Conservation (phyloP, 2,797 vertebrate species). For the Sternarchorhynchus goeldii region DNA sequence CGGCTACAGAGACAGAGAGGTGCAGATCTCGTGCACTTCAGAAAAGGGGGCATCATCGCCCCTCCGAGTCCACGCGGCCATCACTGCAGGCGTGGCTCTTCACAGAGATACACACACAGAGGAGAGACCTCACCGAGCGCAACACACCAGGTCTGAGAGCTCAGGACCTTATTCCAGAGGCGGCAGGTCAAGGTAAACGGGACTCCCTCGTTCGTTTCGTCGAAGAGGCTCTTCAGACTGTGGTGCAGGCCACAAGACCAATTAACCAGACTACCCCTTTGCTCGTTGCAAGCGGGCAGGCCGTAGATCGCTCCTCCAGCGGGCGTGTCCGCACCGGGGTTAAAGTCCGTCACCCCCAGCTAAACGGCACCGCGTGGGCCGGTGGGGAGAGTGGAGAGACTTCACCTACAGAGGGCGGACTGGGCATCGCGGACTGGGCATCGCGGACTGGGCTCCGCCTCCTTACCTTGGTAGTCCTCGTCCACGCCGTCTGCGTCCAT, state of each 20-base stretch:
- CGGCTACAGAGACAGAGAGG: background rate
- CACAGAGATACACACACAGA: background rate
- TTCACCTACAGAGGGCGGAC: too few species aligned
- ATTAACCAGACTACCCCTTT: background rate
- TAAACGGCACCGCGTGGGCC: background rate
- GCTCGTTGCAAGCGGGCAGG: conserved; percentile 1
- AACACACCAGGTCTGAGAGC: conserved; percentile 6
- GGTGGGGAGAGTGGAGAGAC: background rate
- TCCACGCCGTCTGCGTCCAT: conserved; percentile 97
- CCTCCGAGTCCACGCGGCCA: background rate
- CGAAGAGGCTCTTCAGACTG: conserved; percentile 14
- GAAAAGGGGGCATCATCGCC: background rate
- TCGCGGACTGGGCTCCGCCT: background rate
- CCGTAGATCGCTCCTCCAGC: background rate
- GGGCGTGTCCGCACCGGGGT: background rate
- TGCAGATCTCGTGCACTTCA: conserved; percentile 21
- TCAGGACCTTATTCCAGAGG: conserved; percentile 22
- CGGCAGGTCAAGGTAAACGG: background rate
- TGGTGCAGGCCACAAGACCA: background rate
- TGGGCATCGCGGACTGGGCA: too few species aligned
- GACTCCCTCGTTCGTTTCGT: background rate
- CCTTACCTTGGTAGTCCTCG: conserved; percentile 96
- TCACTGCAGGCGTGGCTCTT: background rate
- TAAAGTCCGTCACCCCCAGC: conserved; percentile 9
- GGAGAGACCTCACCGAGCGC: conserved; percentile 19